Evolutionary conservation across 2,888 invertebrate genomes (phyloP).

Genomic region (Eupsilia transversa): DNA sequence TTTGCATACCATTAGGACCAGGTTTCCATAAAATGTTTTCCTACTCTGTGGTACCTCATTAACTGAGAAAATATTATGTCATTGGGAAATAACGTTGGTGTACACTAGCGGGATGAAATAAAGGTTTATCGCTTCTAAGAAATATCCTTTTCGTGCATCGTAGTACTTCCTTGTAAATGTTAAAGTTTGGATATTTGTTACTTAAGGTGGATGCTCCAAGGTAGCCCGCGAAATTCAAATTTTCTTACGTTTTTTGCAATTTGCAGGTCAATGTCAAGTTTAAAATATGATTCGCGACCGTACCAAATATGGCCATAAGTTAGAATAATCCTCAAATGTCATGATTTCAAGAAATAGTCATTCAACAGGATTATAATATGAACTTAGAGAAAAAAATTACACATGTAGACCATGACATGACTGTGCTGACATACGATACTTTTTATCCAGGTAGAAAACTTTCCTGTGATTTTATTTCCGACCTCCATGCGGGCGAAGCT

Average conservation of each 20-base stretch:
- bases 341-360: no score
- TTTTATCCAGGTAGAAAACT: not conserved
- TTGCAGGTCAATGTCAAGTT: no score
- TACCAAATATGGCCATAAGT: no score
- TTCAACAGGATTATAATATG: no score
- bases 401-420: not conserved
- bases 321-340: no score
- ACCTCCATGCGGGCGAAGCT: not conserved
- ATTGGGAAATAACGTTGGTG: not conserved
- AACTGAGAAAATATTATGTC: not conserved
- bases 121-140: not conserved
- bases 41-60: conserved; percentile 2
- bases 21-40: not conserved
- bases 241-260: no score
- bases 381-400: no score
- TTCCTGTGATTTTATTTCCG: not conserved
- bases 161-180: no score
- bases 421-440: not conserved
- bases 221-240: no score
- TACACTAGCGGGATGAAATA: not conserved
- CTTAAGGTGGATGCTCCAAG: no score
- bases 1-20: conserved; percentile 29
- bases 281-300: no score
- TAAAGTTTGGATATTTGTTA: no score
- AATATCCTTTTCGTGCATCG: not conserved